Base-by-base conservation (phyloP, 2,888 invertebrate species). In the Abrostola triplasia region DNA sequence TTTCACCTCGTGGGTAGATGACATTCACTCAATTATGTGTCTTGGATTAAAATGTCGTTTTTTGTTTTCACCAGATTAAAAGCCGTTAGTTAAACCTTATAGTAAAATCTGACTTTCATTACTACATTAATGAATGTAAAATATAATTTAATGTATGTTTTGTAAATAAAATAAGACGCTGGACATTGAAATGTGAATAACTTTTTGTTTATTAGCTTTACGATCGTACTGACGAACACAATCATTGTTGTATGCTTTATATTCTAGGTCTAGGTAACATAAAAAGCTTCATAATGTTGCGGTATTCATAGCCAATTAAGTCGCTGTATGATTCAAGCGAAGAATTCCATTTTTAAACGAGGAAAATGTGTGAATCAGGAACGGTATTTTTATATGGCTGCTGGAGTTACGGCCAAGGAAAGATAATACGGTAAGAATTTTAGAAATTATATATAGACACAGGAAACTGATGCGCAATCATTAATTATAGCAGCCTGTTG, bases 321-420 rank as follows among this genome's bases (percentile, higher is more conserved):
- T 63, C 36, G 24, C 53, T 48, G 57, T 48, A 67, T 78, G 80
- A 79, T 51, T 80, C 73, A 79, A 54, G 57, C 10, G 64, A 57
- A 63, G 76, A 63, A 73, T 65, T 70, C 59, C 67, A 75, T 62
- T 80, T 75, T 78, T 65, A 70, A 65, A 80, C 64, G 68, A 80
- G 80, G 70, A 73, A 75, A 80, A 80, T 53, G 59, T 9, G 58
- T 81, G 79, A 74, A 64, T 76, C 69, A 76, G 59, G 11, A 24
- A 13, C 24, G 59, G 60, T 81, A 74, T 78, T 80, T 81, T 78
- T 71, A 76, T n/a, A 68, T 60, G 51, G 9, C 42, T 11, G 35
- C 59, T 72, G 67, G 59, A 67, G 65, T 77, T 52, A 75, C 59
- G 55, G 42, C 48, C 49, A 59, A 69, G 54, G 60, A 64, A 61